Evolutionary conservation across 2,888 invertebrate species (phyloP).

Genomic region (Spicauda simplicius): DNA sequence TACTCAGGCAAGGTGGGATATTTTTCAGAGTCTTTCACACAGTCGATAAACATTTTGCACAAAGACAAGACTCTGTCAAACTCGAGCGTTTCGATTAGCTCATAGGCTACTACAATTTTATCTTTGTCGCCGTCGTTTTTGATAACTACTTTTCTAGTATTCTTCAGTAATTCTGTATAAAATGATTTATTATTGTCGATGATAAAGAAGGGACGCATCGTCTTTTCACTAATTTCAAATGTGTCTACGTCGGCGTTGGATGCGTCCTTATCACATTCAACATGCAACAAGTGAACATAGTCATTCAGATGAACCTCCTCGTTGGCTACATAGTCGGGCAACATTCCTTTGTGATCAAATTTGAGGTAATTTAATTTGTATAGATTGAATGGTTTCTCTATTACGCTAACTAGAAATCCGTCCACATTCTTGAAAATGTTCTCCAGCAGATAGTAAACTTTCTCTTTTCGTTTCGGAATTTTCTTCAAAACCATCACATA

Average conservation of each 20-base stretch:
- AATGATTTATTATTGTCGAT: not conserved
- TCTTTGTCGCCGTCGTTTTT: not conserved
- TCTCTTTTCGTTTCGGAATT: not conserved
- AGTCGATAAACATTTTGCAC: not conserved
- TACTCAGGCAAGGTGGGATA: constrained; percentile 4
- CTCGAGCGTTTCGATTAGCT: not conserved
- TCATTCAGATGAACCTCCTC: not conserved
- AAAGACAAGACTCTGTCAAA: constrained; percentile 7
- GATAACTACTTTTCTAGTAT: constrained; percentile 2
- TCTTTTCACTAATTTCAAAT: not conserved
- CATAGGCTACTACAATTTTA: not conserved
- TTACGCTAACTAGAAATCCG: constrained; percentile 2
- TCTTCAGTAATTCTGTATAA: not conserved
- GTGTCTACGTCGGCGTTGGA: too few relatives aligned
- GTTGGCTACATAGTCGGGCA: not conserved
- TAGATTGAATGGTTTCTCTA: constrained; percentile 8
- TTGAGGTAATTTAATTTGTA: constrained; percentile 6
- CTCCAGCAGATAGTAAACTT: constrained; percentile 2
- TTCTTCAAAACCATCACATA: constrained; percentile 11
- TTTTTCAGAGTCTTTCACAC: not conserved
- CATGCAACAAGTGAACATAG: constrained; percentile 11
- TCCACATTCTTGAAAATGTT: constrained; percentile 1
- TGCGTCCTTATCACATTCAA: too few relatives aligned
- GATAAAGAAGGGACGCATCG: constrained; percentile 1
- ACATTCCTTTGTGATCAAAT: constrained; percentile 1